Evolutionary conservation across 2,888 invertebrate genomes (phyloP).

Genomic region (Ennomos fuscantarius): DNA sequence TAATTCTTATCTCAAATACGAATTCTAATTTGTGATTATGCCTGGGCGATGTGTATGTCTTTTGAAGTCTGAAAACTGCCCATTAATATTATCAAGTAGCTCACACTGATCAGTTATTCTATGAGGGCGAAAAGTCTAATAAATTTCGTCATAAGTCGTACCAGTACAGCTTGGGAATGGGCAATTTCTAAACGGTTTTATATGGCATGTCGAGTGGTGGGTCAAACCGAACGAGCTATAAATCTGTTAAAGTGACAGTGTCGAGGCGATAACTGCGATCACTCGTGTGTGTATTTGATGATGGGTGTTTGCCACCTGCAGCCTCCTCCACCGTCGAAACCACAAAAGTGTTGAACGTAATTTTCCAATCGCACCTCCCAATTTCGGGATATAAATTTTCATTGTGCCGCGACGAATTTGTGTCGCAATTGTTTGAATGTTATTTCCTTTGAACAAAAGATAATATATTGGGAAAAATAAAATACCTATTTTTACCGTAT

Average conservation of each 20-base stretch:
- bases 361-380: conserved; percentile 7
- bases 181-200: conserved; percentile 56
- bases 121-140: conserved; percentile 43
- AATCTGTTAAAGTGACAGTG: conserved; percentile 66
- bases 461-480: conserved; percentile 13
- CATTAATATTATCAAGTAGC: conserved; percentile 32
- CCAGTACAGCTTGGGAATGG: conserved; percentile 49
- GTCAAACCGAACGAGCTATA: conserved; percentile 64
- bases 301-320: conserved; percentile 64
- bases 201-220: conserved; percentile 52
- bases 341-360: conserved; percentile 39
- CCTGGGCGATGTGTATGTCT: no score
- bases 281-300: conserved; percentile 68
- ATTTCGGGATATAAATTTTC: conserved; percentile 13
- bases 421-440: conserved; percentile 11
- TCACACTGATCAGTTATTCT: conserved; percentile 40
- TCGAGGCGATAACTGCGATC: conserved; percentile 66
- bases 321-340: conserved; percentile 27
- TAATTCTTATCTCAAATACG: no score
- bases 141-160: conserved; percentile 51
- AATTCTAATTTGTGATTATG: no score
- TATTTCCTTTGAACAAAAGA: conserved; percentile 18
- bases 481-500: background rate
- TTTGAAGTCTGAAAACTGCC: conserved; percentile 11
- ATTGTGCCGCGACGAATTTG: conserved; percentile 5